These are phyloP conservation scores for Cryptotis parvus DNA, from an alignment of 2,113 vertebrate species.

Conservation along the genomic window DNA sequence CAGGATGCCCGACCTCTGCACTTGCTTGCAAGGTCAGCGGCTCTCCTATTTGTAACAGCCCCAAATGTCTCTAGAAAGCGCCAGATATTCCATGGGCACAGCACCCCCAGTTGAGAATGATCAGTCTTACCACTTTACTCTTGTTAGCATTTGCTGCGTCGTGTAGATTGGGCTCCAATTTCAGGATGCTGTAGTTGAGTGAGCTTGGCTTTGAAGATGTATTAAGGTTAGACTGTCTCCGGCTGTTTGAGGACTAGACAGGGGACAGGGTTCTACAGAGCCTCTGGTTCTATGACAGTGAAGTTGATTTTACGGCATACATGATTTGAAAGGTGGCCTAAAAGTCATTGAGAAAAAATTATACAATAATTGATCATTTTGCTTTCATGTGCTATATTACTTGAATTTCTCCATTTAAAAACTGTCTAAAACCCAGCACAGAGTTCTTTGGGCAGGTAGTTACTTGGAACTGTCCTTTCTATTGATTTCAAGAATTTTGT, in stretches of 20 bases:
- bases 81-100: no score
- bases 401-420: no score
- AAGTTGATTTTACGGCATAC: background rate
- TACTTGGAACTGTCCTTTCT: conserved; percentile 67
- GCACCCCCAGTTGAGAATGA: no score
- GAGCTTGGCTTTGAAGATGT: background rate
- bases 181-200: background rate
- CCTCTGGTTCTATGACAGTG: conserved; percentile 2
- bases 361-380: background rate
- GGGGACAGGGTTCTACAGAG: background rate
- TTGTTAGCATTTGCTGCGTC: background rate
- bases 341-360: conserved; percentile 30
- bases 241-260: background rate
- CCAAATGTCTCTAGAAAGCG: no score
- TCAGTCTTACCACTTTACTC: no score
- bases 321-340: background rate
- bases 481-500: conserved; percentile 56
- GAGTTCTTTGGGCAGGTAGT: conserved; percentile 2
- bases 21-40: no score
- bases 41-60: no score
- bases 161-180: conserved; percentile 7
- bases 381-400: no score
- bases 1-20: no score
- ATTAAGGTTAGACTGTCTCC: background rate
- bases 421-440: background rate